Conservation (phyloP, 1,140 invertebrate genomes). For the Dreissena rostriformis region DNA sequence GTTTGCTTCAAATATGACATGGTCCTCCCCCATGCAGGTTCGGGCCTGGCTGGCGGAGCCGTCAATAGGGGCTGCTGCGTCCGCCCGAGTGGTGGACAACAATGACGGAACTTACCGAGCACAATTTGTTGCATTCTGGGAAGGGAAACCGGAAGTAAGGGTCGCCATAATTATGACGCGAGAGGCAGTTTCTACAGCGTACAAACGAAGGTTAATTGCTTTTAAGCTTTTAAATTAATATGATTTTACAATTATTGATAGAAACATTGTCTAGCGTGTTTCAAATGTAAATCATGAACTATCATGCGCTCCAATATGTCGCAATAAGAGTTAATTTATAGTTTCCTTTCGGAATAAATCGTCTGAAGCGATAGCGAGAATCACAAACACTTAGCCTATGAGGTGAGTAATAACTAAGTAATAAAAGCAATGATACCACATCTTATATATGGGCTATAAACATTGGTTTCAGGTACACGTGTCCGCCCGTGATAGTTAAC, state of each 20-base stretch:
- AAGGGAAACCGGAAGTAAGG: slow-evolving; percentile 35
- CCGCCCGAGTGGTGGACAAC: slow-evolving; percentile 52
- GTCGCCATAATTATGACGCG: slow-evolving; percentile 44
- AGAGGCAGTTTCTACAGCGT: slow-evolving; percentile 33
- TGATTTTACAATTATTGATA: neutral
- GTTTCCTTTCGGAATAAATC: too few species aligned
- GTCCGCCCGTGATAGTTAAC: slow-evolving; percentile 43
- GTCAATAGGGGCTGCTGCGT: slow-evolving; percentile 11
- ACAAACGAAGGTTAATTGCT: slow-evolving; percentile 32
- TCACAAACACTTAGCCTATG: neutral
- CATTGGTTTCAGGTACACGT: slow-evolving; percentile 37
- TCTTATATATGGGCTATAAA: neutral
- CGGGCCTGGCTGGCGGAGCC: slow-evolving; percentile 48
- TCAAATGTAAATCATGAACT: neutral
- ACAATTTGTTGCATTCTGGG: slow-evolving; percentile 50
- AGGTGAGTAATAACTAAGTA: neutral
- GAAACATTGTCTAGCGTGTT: neutral
- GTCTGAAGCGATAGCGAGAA: neutral
- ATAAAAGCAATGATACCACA: neutral
- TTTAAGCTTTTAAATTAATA: neutral
- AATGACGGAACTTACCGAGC: slow-evolving; percentile 60
- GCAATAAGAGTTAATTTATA: neutral
- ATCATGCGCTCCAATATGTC: neutral
- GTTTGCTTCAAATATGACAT: too few species aligned
- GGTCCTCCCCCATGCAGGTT: slow-evolving; percentile 11